phyloP scores from a whole-genome alignment of 64 coral and sea anemone genomes.

The Dendrophyllia cribrosa region DNA sequence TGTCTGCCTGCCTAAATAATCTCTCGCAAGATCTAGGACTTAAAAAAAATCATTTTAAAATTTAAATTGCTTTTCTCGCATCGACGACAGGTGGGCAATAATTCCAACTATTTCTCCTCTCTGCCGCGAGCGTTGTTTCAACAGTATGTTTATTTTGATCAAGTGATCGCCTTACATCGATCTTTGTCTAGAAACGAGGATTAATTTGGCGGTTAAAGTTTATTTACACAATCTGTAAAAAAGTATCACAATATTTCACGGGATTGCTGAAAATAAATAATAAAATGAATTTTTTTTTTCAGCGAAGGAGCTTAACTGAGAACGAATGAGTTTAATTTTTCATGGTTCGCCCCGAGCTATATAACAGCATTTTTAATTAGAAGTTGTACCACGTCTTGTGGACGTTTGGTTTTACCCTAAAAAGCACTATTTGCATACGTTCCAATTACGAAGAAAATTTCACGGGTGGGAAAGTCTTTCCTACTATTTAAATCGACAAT shows the following conservation, averaged over 20 bases:
- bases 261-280: not conserved
- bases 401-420: not conserved
- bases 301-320: not conserved
- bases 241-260: not conserved
- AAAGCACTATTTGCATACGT: not conserved
- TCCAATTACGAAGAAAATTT: slow-evolving; percentile 19
- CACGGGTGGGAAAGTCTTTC: slow-evolving; percentile 15
- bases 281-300: not conserved
- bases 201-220: slow-evolving; percentile 21
- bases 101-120: not conserved
- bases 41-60: slow-evolving; percentile 21
- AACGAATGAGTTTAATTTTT: not conserved
- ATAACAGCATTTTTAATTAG: not conserved
- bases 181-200: not conserved
- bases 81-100: not conserved
- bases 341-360: not conserved
- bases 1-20: not conserved
- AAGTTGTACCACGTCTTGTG: not conserved
- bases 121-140: slow-evolving; percentile 10
- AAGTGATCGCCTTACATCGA: slow-evolving; percentile 15
- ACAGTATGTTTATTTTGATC: slow-evolving; percentile 28
- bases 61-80: slow-evolving; percentile 33
- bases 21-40: slow-evolving; percentile 33
- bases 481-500: slow-evolving; percentile 4
- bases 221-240: slow-evolving; percentile 38